Evolutionary conservation across 2,888 invertebrate genomes (phyloP).

Genomic region (Lycia hirtaria): DNA sequence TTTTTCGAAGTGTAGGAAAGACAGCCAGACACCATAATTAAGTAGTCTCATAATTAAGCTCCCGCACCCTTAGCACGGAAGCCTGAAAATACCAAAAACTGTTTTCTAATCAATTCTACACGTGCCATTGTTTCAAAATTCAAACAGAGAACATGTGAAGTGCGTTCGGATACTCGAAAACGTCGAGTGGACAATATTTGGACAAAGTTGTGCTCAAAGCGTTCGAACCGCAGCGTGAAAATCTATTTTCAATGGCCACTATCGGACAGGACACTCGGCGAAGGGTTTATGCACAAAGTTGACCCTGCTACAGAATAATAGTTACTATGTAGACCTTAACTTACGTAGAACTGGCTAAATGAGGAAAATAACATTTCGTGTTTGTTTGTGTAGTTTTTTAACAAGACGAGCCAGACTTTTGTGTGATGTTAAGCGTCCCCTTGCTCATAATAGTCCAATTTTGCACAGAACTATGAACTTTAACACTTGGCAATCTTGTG

Average conservation of each 20-base stretch:
- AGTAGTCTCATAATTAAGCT: no score
- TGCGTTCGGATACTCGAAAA: conserved; percentile 48
- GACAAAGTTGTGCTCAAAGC: conserved; percentile 71
- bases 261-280: conserved; percentile 78
- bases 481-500: no score
- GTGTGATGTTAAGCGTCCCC: no score
- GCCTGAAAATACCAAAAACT: no score
- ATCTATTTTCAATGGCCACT: conserved; percentile 84
- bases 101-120: no score
- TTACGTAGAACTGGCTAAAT: not conserved
- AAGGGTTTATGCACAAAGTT: conserved; percentile 80
- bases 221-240: conserved; percentile 78
- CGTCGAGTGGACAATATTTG: conserved; percentile 64
- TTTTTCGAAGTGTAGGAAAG: no score
- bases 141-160: conserved; percentile 34
- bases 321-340: not conserved
- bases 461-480: no score
- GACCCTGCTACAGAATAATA: conserved; percentile 52
- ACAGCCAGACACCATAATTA: no score
- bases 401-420: no score
- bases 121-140: conserved; percentile 9
- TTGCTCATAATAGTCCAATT: no score
- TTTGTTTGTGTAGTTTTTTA: no score
- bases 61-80: no score
- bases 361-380: not conserved